Percentiles rank a stretch among this genome's conserved stretches.
Conservation (phyloP, 2,797 vertebrate genomes). For the Sebastes hubbsi region DNA sequence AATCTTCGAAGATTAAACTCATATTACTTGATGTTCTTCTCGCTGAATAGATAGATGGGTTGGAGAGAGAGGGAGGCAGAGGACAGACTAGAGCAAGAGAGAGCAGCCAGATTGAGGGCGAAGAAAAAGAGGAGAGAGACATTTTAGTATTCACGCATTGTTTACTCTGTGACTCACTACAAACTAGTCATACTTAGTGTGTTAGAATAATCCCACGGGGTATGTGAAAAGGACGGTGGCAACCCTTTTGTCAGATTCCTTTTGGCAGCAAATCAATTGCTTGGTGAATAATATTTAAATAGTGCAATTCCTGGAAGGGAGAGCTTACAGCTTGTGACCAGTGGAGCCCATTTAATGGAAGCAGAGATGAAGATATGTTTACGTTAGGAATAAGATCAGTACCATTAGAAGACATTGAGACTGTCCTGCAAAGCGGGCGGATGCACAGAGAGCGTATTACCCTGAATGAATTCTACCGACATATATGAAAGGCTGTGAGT, state of each 20-base stretch:
- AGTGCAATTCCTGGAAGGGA: background rate
- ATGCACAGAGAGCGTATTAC: background rate
- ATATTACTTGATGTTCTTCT: conserved; percentile 20
- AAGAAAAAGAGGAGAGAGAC: background rate
- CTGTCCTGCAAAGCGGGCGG: background rate
- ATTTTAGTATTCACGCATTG: background rate
- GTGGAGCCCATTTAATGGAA: background rate
- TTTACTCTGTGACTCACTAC: conserved; percentile 1
- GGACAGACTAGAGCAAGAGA: background rate
- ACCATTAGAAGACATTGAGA: background rate
- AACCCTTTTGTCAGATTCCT: background rate
- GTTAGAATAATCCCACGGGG: conserved; percentile 15
- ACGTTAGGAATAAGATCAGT: background rate
- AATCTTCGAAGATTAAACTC: conserved; percentile 35
- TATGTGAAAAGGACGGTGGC: conserved; percentile 10
- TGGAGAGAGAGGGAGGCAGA: background rate
- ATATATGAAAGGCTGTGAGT: background rate
- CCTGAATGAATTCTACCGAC: background rate
- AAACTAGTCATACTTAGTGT: background rate
- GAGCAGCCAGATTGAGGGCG: background rate
- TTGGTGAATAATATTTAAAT: background rate
- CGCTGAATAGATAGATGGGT: background rate
- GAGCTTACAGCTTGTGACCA: background rate
- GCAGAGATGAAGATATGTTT: background rate
- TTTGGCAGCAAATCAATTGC: conserved; percentile 18